Conservation (phyloP, 2,888 invertebrate species). For the Ophioninae sp. region DNA sequence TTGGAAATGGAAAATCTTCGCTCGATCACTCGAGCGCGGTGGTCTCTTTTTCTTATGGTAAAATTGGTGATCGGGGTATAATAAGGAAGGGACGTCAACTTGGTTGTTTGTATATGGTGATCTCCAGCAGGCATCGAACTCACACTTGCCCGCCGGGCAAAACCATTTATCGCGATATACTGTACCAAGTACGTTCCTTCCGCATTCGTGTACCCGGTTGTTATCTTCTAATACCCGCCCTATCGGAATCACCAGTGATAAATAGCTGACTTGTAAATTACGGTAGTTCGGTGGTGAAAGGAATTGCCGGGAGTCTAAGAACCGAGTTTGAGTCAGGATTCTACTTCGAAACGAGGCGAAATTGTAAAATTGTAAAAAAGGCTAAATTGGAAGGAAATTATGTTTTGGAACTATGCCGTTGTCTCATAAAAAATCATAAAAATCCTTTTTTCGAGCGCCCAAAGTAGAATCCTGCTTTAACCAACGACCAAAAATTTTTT, state of each 20-base stretch:
- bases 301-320: conserved; percentile 38
- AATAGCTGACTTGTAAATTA: conserved; percentile 67
- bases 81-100: conserved; percentile 16
- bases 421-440: no score
- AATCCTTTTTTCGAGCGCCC: no score
- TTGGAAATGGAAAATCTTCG: not conserved
- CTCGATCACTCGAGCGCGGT: not conserved
- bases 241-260: conserved; percentile 65
- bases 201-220: conserved; percentile 66
- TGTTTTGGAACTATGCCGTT: no score
- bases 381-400: no score
- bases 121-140: not conserved
- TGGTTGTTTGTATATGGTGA: conserved; percentile 28
- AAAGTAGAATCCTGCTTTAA: not conserved
- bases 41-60: not conserved
- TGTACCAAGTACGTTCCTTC: conserved; percentile 58
- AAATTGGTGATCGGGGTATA: conserved; percentile 27
- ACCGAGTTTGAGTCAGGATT: not conserved
- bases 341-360: no score
- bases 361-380: no score
- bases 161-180: conserved; percentile 51
- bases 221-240: conserved; percentile 65
- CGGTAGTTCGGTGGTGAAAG: conserved; percentile 61
- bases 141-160: conserved; percentile 44
- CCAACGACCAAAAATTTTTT: conserved; percentile 23